Evolutionary conservation across 2,113 vertebrate species (phyloP).

Genomic region (Actenoides lindsayi): DNA sequence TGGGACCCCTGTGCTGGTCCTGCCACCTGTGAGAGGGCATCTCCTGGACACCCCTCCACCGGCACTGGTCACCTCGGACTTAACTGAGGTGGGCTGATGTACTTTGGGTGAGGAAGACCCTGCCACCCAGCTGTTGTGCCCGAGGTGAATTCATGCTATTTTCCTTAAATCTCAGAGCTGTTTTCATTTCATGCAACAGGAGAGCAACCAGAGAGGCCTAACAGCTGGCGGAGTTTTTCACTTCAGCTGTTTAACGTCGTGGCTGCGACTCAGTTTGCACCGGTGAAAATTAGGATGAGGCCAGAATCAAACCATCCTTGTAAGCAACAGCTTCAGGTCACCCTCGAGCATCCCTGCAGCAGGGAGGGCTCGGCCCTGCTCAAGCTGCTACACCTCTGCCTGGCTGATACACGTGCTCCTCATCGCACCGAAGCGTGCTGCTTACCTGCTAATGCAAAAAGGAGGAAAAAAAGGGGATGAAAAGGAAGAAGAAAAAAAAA

Average conservation of each 20-base stretch:
- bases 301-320: background rate
- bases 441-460: constrained; percentile 7
- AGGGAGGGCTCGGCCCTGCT: background rate
- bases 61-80: rapidly evolving
- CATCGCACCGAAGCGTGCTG: background rate
- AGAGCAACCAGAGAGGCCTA: background rate
- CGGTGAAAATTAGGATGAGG: background rate
- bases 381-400: background rate
- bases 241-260: constrained; percentile 17
- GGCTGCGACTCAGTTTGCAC: background rate
- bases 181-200: constrained; percentile 7
- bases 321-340: background rate
- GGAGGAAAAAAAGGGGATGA: background rate
- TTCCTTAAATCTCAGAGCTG: background rate
- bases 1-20: background rate
- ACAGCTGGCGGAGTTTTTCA: constrained; percentile 1
- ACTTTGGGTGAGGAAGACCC: background rate
- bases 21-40: rapidly evolving
- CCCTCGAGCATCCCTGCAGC: background rate
- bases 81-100: rapidly evolving
- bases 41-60: rapidly evolving
- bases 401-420: background rate
- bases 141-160: background rate
- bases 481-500: too few relatives aligned
- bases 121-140: background rate